These are phyloP conservation scores for Cyclophora albipunctata DNA, from an alignment of 2,888 invertebrate genomes.

Conservation along the genomic window DNA sequence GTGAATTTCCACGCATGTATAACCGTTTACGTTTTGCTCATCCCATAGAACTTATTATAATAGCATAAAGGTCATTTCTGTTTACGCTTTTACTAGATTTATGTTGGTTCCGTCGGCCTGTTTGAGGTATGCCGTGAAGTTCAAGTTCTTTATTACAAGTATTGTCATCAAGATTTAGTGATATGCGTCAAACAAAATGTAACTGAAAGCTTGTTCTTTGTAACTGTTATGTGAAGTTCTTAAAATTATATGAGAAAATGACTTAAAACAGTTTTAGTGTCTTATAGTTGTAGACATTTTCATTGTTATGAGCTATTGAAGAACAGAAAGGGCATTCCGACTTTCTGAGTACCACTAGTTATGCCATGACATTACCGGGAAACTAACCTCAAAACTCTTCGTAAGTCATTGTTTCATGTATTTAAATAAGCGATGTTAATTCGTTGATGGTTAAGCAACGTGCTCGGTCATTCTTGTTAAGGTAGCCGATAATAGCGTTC, in stretches of 20 bases:
- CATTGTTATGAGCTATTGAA: no score
- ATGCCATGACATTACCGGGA: no score
- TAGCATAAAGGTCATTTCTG: slow-evolving; percentile 25
- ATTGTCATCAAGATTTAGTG: slow-evolving; percentile 60
- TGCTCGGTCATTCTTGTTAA: no score
- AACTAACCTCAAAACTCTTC: no score
- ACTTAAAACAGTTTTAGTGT: no score
- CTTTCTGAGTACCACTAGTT: no score
- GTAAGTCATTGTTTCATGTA: no score
- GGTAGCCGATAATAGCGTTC: no score
- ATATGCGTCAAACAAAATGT: slow-evolving; percentile 45
- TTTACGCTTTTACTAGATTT: slow-evolving; percentile 3
- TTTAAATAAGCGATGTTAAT: no score
- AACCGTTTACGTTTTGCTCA: slow-evolving; percentile 20
- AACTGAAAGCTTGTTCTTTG: slow-evolving; percentile 39
- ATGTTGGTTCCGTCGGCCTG: slow-evolving; percentile 17
- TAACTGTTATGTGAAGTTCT: slow-evolving; percentile 31
- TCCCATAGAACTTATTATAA: slow-evolving; percentile 16
- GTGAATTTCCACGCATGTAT: slow-evolving; percentile 54
- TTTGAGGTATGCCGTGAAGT: slow-evolving; percentile 30
- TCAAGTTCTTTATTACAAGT: slow-evolving; percentile 54
- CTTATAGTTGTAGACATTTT: no score
- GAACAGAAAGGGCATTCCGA: no score
- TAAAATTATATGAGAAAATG: slow-evolving; percentile 2
- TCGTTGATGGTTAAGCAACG: no score